Evolutionary conservation across 2,888 invertebrate species (phyloP), one percentile per base, ranked within the genome.

Genomic region (Plebejus melissa): DNA sequence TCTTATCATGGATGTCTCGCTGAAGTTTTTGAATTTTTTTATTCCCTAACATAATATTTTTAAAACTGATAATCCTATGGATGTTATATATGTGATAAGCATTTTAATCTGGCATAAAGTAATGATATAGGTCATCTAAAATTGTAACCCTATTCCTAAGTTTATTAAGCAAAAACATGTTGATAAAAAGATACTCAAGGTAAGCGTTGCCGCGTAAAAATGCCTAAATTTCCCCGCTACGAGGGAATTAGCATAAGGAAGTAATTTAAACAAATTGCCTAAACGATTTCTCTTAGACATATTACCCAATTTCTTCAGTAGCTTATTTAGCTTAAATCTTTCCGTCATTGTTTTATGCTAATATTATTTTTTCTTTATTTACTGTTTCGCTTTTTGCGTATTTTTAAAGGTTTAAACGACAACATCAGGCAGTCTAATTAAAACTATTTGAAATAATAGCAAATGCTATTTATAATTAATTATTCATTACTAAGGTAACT

Each of bases 221-320:
- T 65, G 65, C 65, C 65, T 6, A 65, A 65, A 65, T 65, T 65
- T 65, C 65, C 32, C 65, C 65, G 65, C 65, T 36, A 36, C 65
- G 65, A 5, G 32, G 82, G 83, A 84, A 90, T 91, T 91, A 89
- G 87, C 91, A 91, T 91, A 90, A 86, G 83, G 90, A 90, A 90
- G 91, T 90, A 88, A 91, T 91, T 91, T 89, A 87, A 88, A 89
- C 86, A 90, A 90, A 91, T 91, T 90, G 90, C 89, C 85, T 85
- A 85, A 90, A 87, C 87, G 88, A 88, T 89, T 90, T 90, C 90
- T 88, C 87, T 85, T 85, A 87, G 85, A 84, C 85, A 85, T 82
- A 85, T 82, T 83, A 83, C 84, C 84, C 86, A 82, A 86, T 90
- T 87, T 88, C 82, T 86, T 87, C 85, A 84, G 65, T 65, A 65